phyloP scores from a whole-genome alignment of 2,797 vertebrate species.

The Oreochromis mossambicus region DNA sequence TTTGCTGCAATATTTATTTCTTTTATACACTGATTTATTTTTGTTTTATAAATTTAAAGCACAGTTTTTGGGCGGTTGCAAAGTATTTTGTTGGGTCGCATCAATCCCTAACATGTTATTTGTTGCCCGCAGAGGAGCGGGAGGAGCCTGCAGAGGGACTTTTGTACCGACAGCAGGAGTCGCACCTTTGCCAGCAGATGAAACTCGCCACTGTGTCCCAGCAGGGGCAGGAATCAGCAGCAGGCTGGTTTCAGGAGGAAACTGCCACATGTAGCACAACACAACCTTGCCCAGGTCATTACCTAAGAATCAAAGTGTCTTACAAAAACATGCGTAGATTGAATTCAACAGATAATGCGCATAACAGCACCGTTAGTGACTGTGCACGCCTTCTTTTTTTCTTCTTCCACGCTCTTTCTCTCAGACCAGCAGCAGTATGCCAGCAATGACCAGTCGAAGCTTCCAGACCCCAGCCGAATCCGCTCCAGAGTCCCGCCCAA shows the following conservation, averaged over 20 bases:
- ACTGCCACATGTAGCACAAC: slow-evolving; percentile 77
- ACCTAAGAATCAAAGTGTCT: not conserved
- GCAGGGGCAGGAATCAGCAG: slow-evolving; percentile 68
- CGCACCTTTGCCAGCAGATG: slow-evolving; percentile 84
- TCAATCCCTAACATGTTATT: not conserved
- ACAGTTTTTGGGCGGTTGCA: not conserved
- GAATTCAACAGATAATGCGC: not conserved
- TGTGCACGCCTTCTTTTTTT: not conserved
- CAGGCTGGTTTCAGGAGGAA: slow-evolving; percentile 73
- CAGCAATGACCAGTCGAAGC: slow-evolving; percentile 77
- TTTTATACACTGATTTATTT: not conserved
- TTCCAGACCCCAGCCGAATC: slow-evolving; percentile 80
- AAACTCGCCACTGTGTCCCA: slow-evolving; percentile 81
- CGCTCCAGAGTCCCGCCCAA: slow-evolving; percentile 86
- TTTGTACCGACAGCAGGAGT: slow-evolving; percentile 84
- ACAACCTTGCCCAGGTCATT: slow-evolving; percentile 80
- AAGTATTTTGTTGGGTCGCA: not conserved
- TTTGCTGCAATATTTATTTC: not conserved
- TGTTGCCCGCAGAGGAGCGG: slow-evolving; percentile 69
- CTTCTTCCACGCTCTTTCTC: not conserved
- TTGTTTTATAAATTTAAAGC: not conserved
- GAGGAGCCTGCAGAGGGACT: slow-evolving; percentile 80
- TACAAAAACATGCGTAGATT: not conserved
- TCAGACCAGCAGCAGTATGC: slow-evolving; percentile 75
- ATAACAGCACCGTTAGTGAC: not conserved